Base-by-base conservation (phyloP, 1,140 invertebrate genomes). In the Bacillus rossius region DNA sequence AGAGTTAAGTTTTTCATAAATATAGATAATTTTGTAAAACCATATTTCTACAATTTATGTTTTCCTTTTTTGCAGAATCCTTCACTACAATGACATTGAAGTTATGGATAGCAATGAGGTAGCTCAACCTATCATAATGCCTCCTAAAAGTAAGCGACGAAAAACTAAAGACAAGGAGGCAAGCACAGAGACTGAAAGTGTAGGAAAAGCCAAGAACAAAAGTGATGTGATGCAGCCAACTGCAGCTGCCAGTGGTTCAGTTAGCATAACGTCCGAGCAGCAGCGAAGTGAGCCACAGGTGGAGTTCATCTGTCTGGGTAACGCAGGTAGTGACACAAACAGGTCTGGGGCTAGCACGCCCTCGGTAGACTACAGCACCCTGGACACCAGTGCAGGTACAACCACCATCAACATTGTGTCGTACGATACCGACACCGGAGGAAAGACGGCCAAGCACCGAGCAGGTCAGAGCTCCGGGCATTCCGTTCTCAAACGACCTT, bases 51-150 rank as follows among this genome's bases (percentile, higher is more conserved):
- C n/a, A n/a, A n/a, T n/a, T n/a, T n/a, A 4, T 61, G 0, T 48
- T 59, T 42, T 19, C 56, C 14, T 60, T 40, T 52, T 74, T 75
- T 19, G 19, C 69, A 89, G 87, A 67, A 77, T 89, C 45, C 73
- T 89, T 7, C 80, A 84, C 66, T 84, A 84, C 60, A 81, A 86
- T 67, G 84, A 89, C 64, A 78, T 89, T 25, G 80, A 85, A 60
- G 77, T 82, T 26, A 78, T 79, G 61, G 85, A 85, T 4, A 81
- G 83, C 45, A 77, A 83, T 2, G 80, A 83, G 1, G 76, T 77
- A 13, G 42, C 29, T 25, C 74, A 76, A 56, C 72, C 67, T 61
- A 73, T 67, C 55, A 8, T 41, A 37, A 14, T 25, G 1, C 53
- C 53, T 42, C 17, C 38, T 16, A 55, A 43, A 40, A 41, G 8